phyloP scores from a whole-genome alignment of 2,113 vertebrate genomes.

The Callipepla californica region DNA sequence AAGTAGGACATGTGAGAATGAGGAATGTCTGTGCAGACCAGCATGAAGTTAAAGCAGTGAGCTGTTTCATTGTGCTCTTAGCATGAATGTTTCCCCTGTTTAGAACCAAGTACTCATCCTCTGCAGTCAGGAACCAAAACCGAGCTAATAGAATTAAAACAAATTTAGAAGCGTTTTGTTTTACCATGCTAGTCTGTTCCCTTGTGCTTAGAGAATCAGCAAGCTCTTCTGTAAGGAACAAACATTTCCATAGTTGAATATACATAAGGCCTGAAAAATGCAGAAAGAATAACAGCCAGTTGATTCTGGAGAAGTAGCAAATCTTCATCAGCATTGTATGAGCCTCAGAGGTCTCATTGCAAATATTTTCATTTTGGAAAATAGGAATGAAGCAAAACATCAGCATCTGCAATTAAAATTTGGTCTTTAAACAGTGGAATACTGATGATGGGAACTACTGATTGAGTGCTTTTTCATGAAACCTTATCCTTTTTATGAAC shows the following conservation, averaged over 20 bases:
- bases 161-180: slow-evolving; percentile 1
- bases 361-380: neutral
- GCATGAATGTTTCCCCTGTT: neutral
- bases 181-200: slow-evolving; percentile 33
- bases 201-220: slow-evolving; percentile 28
- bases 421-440: neutral
- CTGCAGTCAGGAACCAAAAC: neutral
- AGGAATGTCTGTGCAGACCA: neutral
- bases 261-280: slow-evolving; percentile 30
- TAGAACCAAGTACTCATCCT: neutral
- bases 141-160: slow-evolving; percentile 20
- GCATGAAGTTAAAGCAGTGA: neutral
- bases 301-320: neutral
- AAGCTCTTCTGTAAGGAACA: slow-evolving; percentile 32
- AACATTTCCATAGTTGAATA: slow-evolving; percentile 47
- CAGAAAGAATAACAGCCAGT: slow-evolving; percentile 12
- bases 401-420: neutral
- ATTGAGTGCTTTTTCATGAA: neutral
- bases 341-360: neutral
- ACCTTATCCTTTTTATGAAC: neutral
- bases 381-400: neutral
- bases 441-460: neutral
- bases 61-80: neutral
- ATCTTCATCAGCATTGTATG: neutral
- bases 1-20: neutral